Base-by-base conservation (phyloP, 2,113 vertebrate species). In the Scomber colias region DNA sequence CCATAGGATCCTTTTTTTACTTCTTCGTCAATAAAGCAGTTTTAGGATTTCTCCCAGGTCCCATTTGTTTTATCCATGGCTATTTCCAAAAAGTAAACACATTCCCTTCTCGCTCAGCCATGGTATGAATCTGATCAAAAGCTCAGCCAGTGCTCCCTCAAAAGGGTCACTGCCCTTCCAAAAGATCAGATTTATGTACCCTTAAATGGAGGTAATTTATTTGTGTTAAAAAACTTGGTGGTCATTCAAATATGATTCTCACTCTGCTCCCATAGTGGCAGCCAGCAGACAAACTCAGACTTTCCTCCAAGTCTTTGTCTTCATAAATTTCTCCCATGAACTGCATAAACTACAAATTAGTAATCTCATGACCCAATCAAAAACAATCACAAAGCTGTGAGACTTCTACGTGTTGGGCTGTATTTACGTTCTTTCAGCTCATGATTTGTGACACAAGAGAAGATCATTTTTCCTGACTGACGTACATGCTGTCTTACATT, bases 61-160 rank as follows among this genome's bases (percentile, higher is more conserved):
- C 49, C 53, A 80, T 84, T 86, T 84, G 81, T 82, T 85, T 87
- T 74, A 84, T 83, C 63, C 78, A 77, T 56, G 78, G 49, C 51
- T 74, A 55, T 84, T 84, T 84, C 69, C 48, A 21, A 81, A 88
- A 73, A 79, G 75, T 89, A 86, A 92, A 88, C 83, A 92, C 89
- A 89, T 90, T 90, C 83, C 40, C 72, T 48, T 79, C 57, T 85
- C 62, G 68, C 69, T 87, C 80, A 84, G 51, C 84, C 76, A 66
- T 82, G 87, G 66, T 72, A 82, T 75, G 71, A 90, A 79, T 77
- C 35, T 71, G 84, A 86, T 78, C 65, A 77, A 19, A 71, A 79
- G 54, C 86, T 88, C 66, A 14, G 60, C 72, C 59, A 49, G 63
- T 53, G 61, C 69, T 87, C 63, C 51, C 49, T 87, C 64, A 80